A percentile compares a stretch with the other conserved stretches of the same genome.
phyloP scores from a whole-genome alignment of 2,888 invertebrate genomes.

The Plutella xylostella region DNA sequence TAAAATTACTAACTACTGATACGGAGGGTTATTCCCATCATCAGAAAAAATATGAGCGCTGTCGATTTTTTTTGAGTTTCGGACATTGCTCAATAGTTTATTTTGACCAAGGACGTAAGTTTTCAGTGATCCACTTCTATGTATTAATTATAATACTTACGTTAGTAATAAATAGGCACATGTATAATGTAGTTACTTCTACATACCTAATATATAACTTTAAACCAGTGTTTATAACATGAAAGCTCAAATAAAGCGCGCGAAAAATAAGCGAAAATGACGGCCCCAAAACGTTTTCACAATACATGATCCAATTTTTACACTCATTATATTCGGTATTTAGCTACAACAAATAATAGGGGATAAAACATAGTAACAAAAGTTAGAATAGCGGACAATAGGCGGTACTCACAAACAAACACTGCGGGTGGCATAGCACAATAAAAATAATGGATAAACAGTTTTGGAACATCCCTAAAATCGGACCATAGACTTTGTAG shows the following conservation, averaged over 20 bases:
- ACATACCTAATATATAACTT: too few species aligned
- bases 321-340: constrained; percentile 41
- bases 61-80: too few species aligned
- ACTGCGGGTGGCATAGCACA: constrained; percentile 35
- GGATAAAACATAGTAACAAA: constrained; percentile 24
- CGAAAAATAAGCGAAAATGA: constrained; percentile 23
- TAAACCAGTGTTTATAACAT: too few species aligned
- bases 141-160: too few species aligned
- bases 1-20: too few species aligned
- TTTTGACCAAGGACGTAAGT: too few species aligned
- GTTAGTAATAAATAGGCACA: too few species aligned
- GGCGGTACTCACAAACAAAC: constrained; percentile 32
- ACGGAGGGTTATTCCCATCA: too few species aligned
- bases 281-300: constrained; percentile 20
- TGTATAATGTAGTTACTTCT: too few species aligned
- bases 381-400: background rate
- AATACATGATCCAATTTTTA: constrained; percentile 41
- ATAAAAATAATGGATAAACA: constrained; percentile 15
- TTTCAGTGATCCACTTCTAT: too few species aligned
- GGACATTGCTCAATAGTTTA: too few species aligned
- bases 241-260: background rate
- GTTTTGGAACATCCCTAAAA: background rate
- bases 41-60: too few species aligned
- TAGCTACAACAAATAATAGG: constrained; percentile 30
- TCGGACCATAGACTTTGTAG: background rate